A percentile compares a stretch with the other conserved stretches of the same genome.
Conservation (phyloP, 2,888 invertebrate species). For the Brenthis daphne region DNA sequence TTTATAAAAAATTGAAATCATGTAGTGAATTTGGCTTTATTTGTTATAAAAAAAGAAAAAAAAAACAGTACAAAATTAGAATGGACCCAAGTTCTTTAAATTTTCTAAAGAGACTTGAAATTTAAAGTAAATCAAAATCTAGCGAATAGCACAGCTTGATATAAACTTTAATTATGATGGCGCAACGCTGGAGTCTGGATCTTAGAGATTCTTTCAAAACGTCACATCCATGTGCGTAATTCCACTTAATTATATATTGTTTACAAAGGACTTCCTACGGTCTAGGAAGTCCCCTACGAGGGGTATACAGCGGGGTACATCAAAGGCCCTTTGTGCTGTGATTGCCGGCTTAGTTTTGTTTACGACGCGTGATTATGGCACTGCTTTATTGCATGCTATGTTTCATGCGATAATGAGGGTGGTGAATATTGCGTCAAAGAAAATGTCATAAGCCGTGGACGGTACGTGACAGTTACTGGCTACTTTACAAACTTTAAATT, state of each 20-base stretch:
- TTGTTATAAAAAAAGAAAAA: no score
- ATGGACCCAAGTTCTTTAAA: no score
- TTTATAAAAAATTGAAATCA: no score
- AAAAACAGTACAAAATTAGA: no score
- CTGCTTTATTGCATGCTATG: constrained; percentile 23
- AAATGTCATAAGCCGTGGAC: neutral
- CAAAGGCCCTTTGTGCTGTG: constrained; percentile 27
- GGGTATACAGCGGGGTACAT: constrained; percentile 22
- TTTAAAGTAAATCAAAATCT: neutral
- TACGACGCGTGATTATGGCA: constrained; percentile 27
- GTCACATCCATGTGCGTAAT: constrained; percentile 19
- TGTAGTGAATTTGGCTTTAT: no score
- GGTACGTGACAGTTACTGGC: neutral
- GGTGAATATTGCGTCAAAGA: neutral
- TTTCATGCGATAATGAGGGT: constrained; percentile 18
- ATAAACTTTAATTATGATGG: constrained; percentile 5
- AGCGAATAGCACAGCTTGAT: constrained; percentile 4
- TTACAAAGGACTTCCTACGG: constrained; percentile 23
- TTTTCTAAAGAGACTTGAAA: neutral
- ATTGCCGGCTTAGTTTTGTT: constrained; percentile 30
- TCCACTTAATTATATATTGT: constrained; percentile 33
- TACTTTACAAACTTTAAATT: neutral
- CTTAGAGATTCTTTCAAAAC: constrained; percentile 3
- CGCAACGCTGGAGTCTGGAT: neutral
- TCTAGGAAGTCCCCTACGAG: neutral